Conservation (phyloP, 2,888 invertebrate species). For the Lymantria monacha region DNA sequence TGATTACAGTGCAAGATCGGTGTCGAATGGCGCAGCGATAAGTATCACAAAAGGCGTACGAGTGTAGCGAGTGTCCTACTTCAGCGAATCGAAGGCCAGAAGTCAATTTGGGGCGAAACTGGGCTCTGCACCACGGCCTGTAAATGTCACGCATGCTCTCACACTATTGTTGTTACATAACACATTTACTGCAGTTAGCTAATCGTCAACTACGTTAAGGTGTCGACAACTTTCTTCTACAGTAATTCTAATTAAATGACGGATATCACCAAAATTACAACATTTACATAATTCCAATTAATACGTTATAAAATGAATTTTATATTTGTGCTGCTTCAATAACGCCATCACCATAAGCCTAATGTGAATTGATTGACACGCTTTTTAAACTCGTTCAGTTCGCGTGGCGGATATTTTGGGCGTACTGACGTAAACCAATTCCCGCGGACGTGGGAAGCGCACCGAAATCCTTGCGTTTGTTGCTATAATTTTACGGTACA, state of each 20-base stretch:
- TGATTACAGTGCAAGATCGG: constrained; percentile 32
- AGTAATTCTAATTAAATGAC: constrained; percentile 38
- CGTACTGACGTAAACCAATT: constrained; percentile 73
- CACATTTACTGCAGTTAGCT: constrained; percentile 29
- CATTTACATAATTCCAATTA: constrained; percentile 19
- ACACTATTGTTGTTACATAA: constrained; percentile 54
- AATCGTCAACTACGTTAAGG: constrained; percentile 31
- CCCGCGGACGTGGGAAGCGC: constrained; percentile 61
- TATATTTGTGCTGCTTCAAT: constrained; percentile 38
- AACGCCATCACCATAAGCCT: constrained; percentile 48
- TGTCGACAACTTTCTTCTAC: constrained; percentile 32
- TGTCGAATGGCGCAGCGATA: constrained; percentile 39
- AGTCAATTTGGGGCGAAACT: constrained; percentile 65
- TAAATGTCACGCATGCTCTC: constrained; percentile 68
- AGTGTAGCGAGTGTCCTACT: constrained; percentile 54
- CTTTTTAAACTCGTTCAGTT: constrained; percentile 60
- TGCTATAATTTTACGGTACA: constrained; percentile 51
- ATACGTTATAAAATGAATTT: constrained; percentile 29
- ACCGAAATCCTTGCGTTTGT: constrained; percentile 55
- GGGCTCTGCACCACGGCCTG: constrained; percentile 51
- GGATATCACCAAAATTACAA: constrained; percentile 22
- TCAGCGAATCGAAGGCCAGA: constrained; percentile 60
- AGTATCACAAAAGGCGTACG: constrained; percentile 41
- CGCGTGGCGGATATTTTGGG: constrained; percentile 67
- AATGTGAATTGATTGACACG: constrained; percentile 73